These are phyloP conservation scores for Ctenosaura bakeri DNA, from an alignment of 2,797 vertebrate species.

Conservation along the genomic window DNA sequence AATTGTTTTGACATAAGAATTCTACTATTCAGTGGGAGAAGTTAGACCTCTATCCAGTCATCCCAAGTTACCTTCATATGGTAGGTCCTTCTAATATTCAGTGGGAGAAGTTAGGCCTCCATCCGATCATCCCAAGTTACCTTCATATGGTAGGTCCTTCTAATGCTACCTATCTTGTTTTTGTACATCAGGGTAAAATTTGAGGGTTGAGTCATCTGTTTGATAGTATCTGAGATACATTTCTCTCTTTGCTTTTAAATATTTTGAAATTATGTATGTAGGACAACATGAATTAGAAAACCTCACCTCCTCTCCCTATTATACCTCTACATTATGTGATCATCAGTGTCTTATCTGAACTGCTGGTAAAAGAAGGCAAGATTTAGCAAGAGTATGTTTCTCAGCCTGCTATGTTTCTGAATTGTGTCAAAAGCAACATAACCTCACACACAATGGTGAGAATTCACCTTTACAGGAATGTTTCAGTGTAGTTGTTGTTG, in stretches of 20 bases:
- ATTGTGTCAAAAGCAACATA: conserved; percentile 20
- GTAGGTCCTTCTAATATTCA: too few species aligned
- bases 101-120: too few species aligned
- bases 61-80: too few species aligned
- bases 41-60: too few species aligned
- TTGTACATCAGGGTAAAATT: conserved; percentile 1
- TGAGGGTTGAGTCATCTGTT: background rate
- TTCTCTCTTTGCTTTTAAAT: conserved; percentile 1
- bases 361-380: background rate
- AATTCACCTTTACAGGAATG: background rate
- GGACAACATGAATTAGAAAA: background rate
- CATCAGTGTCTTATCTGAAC: background rate
- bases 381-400: background rate
- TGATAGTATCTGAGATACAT: background rate
- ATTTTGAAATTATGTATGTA: conserved; percentile 11
- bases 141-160: too few species aligned
- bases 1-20: too few species aligned
- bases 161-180: background rate
- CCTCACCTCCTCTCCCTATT: background rate
- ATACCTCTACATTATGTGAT: background rate
- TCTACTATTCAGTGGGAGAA: too few species aligned
- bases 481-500: background rate
- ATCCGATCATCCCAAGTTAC: too few species aligned
- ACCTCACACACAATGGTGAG: conserved; percentile 3
- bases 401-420: background rate